A percentile compares a stretch with the other conserved stretches of the same genome.
phyloP scores from a whole-genome alignment of 2,888 invertebrate genomes.

The Podotricha telesiphe region DNA sequence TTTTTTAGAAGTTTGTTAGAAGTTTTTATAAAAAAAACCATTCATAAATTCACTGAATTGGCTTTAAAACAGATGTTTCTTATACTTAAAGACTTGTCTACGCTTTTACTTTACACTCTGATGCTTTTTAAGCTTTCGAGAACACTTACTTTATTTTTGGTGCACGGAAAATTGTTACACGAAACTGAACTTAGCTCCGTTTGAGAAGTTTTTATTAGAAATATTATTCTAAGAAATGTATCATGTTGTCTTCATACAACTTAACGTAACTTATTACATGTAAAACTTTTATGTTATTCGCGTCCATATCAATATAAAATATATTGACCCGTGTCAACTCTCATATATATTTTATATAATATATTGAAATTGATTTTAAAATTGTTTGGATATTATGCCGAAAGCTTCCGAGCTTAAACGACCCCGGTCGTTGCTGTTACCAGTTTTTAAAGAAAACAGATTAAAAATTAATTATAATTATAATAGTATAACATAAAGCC shows the following conservation, averaged over 20 bases:
- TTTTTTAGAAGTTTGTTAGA: too few species aligned
- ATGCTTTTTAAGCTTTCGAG: conserved; percentile 21
- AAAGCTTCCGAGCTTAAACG: too few species aligned
- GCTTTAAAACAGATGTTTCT: neutral
- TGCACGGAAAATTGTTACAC: conserved; percentile 23
- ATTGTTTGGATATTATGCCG: too few species aligned
- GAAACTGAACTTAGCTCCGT: conserved; percentile 54
- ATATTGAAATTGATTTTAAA: neutral
- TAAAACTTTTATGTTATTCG: neutral
- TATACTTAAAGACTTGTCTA: neutral
- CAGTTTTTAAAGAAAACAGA: neutral
- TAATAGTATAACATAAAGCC: neutral
- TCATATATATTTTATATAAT: neutral
- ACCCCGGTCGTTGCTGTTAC: too few species aligned
- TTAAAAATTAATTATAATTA: neutral
- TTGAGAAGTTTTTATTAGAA: conserved; percentile 40
- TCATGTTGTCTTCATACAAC: neutral
- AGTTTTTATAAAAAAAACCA: neutral
- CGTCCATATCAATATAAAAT: neutral
- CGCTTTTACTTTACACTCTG: neutral
- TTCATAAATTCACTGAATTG: neutral
- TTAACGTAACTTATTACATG: neutral
- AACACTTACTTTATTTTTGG: conserved; percentile 29
- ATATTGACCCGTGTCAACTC: neutral
- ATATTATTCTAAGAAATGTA: neutral